Base-by-base conservation (phyloP, 2,888 invertebrate species). In the Caenorhabditis sp. region DNA sequence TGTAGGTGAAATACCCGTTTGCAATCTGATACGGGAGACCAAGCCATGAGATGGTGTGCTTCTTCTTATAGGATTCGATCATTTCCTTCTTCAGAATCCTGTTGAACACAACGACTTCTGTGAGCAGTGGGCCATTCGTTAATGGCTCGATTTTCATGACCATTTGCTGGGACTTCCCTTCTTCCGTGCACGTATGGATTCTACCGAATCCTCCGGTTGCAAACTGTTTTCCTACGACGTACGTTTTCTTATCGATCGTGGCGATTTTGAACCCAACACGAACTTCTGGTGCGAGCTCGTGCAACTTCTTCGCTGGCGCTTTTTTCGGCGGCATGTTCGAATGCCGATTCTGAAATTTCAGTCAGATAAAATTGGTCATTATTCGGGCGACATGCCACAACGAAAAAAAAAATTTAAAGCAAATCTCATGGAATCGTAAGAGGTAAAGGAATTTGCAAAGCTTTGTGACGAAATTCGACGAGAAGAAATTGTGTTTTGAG, bases 31-130 rank as follows among this genome's bases (percentile, higher is more conserved):
- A 80, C 0, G 91, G 91, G 16, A 91, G 73, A 12, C 90, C 90
- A 19, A 91, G 75, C 68, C 84, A 86, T 44, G 56, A 56, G 7
- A 89, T 19, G 54, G 85, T 85, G 26, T 86, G 86, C 22, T 58
- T 51, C 59, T 81, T 85, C 56, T 74, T 83, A 70, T 83, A 92
- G 12, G 83, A 80, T 38, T 90, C 90, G 38, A 92, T 95, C 94
- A 95, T 95, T 58, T 95, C 94, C 86, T 94, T 94, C 93, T 95
- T 96, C 38, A 96, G 96, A 85, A 95, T 95, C 91, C 97, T 94
- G 80, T 97, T 95, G 90, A 98, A 96, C 93, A 97, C 97, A 93
- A 97, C 96, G 91, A 96, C 95, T 94, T 99, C 99, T n/a, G 97
- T 96, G 93, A 98, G 99, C 16, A 99, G 94, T 0, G 98, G 98